Evolutionary conservation across 2,797 vertebrate species (phyloP), one percentile per base, ranked within the genome.

Genomic region (Oreochromis grahami): DNA sequence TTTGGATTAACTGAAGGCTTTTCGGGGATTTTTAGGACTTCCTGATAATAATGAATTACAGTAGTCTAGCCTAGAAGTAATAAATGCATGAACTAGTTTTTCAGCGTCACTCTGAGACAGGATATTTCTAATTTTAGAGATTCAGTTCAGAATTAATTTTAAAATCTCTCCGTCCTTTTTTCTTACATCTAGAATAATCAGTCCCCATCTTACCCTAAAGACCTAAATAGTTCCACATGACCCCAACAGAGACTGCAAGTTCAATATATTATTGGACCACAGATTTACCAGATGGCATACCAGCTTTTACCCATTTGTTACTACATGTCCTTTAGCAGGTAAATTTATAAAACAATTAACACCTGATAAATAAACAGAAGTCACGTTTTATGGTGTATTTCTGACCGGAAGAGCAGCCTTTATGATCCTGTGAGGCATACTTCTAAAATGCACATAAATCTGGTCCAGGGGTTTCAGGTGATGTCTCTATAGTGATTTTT

Each of bases 401-500:
- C 41, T 72, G 41, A 72, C 21, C 2, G 6, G 45, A 43, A 76
- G 1, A 60, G 15, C 5, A 74, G 41, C 45, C 10, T 45, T 19
- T 56, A 2, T 83, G 78, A 79, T 43, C 79, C 50, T 86, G 41
- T 48, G 68, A 48, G 51, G 77, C 79, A 79, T 15, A 77, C 60
- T 58, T 81, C 26, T 65, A 65, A 84, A 85, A 84, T 89, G 41
- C 68, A 72, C 68, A 72, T 72, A 56, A 74, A 86, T 80, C 68
- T 45, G n/a, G 56, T 38, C 26, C 38, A 24, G 43, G 51, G 56
- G 51, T 72, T 79, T 86, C 45, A 72, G n/a, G 15, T 60, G 58
- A 56, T 81, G 36, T 56, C 68, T 50, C 83, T 48, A 72, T 70
- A 56, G 32, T 76, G 60, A 29, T 81, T 60, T 76, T 50, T 82